A percentile compares a stretch with the other conserved stretches of the same genome.
Conservation (phyloP, 1,140 invertebrate genomes). For the Drosophila neocordata region DNA sequence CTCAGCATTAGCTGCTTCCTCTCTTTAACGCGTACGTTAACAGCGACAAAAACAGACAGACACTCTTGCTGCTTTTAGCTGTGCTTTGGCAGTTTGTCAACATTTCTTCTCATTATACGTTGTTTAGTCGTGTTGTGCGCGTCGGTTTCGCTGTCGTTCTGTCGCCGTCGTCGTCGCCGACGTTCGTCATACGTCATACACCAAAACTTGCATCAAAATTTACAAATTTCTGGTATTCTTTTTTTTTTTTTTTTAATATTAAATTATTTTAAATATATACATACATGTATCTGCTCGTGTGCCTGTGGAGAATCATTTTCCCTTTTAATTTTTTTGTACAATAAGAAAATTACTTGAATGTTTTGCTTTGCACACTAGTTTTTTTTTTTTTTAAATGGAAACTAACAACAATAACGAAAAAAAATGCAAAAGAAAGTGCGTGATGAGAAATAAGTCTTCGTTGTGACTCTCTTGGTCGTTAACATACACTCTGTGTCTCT, state of each 20-base stretch:
- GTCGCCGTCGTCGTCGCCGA: constrained; percentile 39
- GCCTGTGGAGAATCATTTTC: neutral
- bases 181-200: constrained; percentile 57
- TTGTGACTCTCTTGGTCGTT: neutral
- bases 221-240: constrained; percentile 25
- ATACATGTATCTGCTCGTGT: neutral
- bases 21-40: neutral
- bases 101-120: constrained; percentile 59
- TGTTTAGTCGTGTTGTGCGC: constrained; percentile 73
- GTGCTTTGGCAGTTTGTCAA: constrained; percentile 56
- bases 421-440: constrained; percentile 23
- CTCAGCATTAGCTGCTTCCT: neutral
- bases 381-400: constrained; percentile 6
- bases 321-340: neutral
- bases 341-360: neutral
- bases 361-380: neutral
- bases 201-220: constrained; percentile 69
- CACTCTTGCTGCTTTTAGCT: constrained; percentile 2
- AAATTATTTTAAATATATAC: constrained; percentile 3
- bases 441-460: constrained; percentile 2
- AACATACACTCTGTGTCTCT: neutral
- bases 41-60: constrained; percentile 13
- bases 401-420: constrained; percentile 10
- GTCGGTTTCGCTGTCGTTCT: constrained; percentile 52
- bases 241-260: too few relatives aligned